Evolutionary conservation across 2,888 invertebrate genomes (phyloP), one percentile per base, ranked within the genome.

Genomic region (Bugula neritina): DNA sequence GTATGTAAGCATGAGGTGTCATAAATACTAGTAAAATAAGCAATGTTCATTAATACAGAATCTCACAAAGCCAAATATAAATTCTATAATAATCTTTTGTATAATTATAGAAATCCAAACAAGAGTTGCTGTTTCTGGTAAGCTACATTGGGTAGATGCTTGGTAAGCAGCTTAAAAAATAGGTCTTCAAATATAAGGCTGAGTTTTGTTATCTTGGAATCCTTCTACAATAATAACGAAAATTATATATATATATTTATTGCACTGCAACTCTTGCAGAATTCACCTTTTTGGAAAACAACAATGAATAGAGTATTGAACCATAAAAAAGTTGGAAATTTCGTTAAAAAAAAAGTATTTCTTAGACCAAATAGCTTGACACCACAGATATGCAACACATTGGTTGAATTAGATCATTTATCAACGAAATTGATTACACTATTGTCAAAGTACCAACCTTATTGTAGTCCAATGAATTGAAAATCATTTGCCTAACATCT

Each of bases 401-500:
- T 21, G 13, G 10, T 52, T 52, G 21, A 52, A 52, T 17, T 52
- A 52, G 21, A 52, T n/a, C n/a, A n/a, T n/a, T n/a, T n/a, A n/a
- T n/a, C n/a, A n/a, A n/a, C n/a, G n/a, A n/a, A n/a, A n/a, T n/a
- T n/a, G n/a, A n/a, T n/a, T n/a, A n/a, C n/a, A n/a, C n/a, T n/a
- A n/a, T n/a, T n/a, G n/a, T n/a, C n/a, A n/a, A n/a, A n/a, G n/a
- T n/a, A n/a, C n/a, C n/a, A n/a, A 83, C 83, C 78, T 80, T 78
- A 74, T 83, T 83, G 72, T 83, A 83, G 23, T 76, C 75, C 5
- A 79, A 79, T 69, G 80, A 79, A 73, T 83, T 83, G 69, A 79
- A 76, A 72, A 83, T 81, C 72, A 83, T 76, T 43, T 80, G 77
- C 21, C 78, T 77, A 13, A 82, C 77, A 73, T 81, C 83, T 69